Evolutionary conservation across 2,888 invertebrate species (phyloP).

Genomic region (Dinocampus coccinellae): DNA sequence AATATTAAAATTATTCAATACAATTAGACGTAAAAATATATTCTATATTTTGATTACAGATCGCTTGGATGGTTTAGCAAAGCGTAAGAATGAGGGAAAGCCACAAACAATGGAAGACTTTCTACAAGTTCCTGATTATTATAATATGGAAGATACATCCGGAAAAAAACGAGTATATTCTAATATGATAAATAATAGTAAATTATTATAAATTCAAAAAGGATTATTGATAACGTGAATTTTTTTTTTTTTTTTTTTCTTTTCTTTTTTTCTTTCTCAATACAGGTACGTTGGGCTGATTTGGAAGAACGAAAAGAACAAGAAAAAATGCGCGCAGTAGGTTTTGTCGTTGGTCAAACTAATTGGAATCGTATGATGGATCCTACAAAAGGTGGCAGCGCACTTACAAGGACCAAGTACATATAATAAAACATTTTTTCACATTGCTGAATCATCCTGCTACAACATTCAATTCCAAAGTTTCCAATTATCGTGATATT

Average conservation of each 20-base stretch:
- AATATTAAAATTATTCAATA: neutral
- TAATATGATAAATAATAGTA: slow-evolving; percentile 20
- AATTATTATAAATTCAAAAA: neutral
- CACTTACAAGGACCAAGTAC: slow-evolving; percentile 94
- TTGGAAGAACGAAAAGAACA: slow-evolving; percentile 93
- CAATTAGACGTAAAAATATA: slow-evolving; percentile 25
- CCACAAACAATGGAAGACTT: slow-evolving; percentile 89
- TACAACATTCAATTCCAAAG: neutral
- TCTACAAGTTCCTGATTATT: slow-evolving; percentile 87
- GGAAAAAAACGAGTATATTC: slow-evolving; percentile 90
- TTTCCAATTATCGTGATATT: slow-evolving; percentile 16
- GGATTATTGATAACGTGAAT: slow-evolving; percentile 21
- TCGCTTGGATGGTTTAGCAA: slow-evolving; percentile 91
- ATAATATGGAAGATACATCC: slow-evolving; percentile 72
- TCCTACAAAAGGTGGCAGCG: slow-evolving; percentile 88
- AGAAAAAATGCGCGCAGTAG: slow-evolving; percentile 93
- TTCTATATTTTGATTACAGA: slow-evolving; percentile 73
- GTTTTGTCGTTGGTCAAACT: slow-evolving; percentile 97
- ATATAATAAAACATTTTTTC: slow-evolving; percentile 70
- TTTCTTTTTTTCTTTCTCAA: too few relatives aligned
- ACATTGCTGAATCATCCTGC: neutral
- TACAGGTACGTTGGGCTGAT: slow-evolving; percentile 98
- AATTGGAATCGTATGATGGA: slow-evolving; percentile 97
- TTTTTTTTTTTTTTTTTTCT: slow-evolving; percentile 48
- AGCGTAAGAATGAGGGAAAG: slow-evolving; percentile 76